Evolutionary conservation across 2,113 vertebrate species (phyloP).

Genomic region (human): GRCh38 chr14:84771501-84772000

Average conservation of each 20-base stretch:
- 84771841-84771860: background rate
- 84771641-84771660: background rate
- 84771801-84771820: constrained; percentile 3
- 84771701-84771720: background rate
- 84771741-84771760: constrained; percentile 11
- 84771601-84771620: background rate
- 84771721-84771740: background rate
- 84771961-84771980: background rate
- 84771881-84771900: background rate
- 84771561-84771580: fast-evolving
- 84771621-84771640: background rate
- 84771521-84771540: background rate
- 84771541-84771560: background rate
- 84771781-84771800: constrained; percentile 27
- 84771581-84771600: fast-evolving
- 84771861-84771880: background rate
- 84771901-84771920: background rate
- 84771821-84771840: background rate
- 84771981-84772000: background rate
- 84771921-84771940: background rate
- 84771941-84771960: background rate
- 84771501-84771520: background rate
- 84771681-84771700: background rate
- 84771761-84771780: background rate
- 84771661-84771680: background rate